Evolutionary conservation across 2,797 vertebrate species (phyloP).

Genomic region (Botia kubotai): DNA sequence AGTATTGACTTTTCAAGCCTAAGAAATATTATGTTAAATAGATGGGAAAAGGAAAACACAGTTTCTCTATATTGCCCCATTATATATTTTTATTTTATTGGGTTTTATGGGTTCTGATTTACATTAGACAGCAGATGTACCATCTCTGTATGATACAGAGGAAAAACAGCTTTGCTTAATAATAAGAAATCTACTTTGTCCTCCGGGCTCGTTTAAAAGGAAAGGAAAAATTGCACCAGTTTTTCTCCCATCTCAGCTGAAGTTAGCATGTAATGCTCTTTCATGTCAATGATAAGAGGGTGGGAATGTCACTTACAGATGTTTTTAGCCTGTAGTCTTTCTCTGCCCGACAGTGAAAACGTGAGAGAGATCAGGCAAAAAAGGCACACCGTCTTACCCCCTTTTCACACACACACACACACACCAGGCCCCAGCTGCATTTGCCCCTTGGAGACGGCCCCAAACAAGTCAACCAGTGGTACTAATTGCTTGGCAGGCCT

Average conservation of each 20-base stretch:
- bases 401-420: slow-evolving; percentile 37
- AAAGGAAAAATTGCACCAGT: slow-evolving; percentile 45
- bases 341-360: slow-evolving; percentile 45
- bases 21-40: no score
- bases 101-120: no score
- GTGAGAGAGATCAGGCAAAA: slow-evolving; percentile 44
- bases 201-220: slow-evolving; percentile 4
- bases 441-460: slow-evolving; percentile 72
- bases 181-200: background rate
- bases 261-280: slow-evolving; percentile 64
- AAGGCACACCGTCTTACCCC: slow-evolving; percentile 33
- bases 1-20: no score
- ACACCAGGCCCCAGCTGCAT: slow-evolving; percentile 60
- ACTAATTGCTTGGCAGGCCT: slow-evolving; percentile 81
- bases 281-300: slow-evolving; percentile 59
- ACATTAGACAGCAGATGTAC: no score
- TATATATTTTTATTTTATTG: no score
- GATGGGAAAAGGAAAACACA: no score
- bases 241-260: slow-evolving; percentile 50
- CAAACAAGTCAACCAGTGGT: slow-evolving; percentile 77
- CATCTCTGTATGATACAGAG: no score
- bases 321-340: slow-evolving; percentile 46
- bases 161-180: no score
- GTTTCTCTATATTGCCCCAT: no score
- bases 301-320: slow-evolving; percentile 52